A percentile compares a stretch with the other conserved stretches of the same genome.
phyloP scores from a whole-genome alignment of 2,797 vertebrate genomes.

The Brachyalestes nurse region DNA sequence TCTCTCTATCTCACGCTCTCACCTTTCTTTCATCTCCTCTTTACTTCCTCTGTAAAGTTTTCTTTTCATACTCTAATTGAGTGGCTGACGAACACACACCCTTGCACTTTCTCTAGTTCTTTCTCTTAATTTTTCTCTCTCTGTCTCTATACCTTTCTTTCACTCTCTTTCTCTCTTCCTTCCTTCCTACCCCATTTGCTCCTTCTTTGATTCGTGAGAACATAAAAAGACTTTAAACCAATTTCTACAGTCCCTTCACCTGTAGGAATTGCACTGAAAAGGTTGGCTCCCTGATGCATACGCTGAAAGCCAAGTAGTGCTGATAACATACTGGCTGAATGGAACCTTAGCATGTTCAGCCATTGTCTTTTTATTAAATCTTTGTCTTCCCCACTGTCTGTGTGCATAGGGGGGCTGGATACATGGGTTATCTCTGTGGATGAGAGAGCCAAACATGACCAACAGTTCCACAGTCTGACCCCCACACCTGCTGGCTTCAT shows the following conservation, averaged over 20 bases:
- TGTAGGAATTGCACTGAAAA: no score
- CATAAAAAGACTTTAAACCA: no score
- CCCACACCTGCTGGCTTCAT: conserved; percentile 90
- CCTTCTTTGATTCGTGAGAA: background rate
- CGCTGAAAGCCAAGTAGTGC: background rate
- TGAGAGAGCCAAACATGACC: conserved; percentile 96
- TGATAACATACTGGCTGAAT: background rate
- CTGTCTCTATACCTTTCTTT: background rate
- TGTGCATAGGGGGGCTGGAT: conserved; percentile 86
- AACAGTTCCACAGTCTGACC: conserved; percentile 96
- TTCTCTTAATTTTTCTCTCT: background rate
- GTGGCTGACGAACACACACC: background rate
- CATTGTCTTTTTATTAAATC: background rate
- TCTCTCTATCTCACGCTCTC: background rate
- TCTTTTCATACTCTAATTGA: background rate
- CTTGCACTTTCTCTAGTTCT: no score
- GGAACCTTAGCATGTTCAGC: background rate
- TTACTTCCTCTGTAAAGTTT: background rate
- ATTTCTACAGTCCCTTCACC: no score
- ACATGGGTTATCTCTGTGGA: conserved; percentile 95
- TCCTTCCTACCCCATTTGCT: background rate
- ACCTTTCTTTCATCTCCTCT: background rate
- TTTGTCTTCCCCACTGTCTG: conserved; percentile 44
- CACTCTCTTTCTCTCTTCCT: background rate
- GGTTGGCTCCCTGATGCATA: background rate